Percentiles rank a stretch among this genome's conserved stretches.
Evolutionary conservation across 2,888 invertebrate species (phyloP).

Genomic region (Protonemura montana): DNA sequence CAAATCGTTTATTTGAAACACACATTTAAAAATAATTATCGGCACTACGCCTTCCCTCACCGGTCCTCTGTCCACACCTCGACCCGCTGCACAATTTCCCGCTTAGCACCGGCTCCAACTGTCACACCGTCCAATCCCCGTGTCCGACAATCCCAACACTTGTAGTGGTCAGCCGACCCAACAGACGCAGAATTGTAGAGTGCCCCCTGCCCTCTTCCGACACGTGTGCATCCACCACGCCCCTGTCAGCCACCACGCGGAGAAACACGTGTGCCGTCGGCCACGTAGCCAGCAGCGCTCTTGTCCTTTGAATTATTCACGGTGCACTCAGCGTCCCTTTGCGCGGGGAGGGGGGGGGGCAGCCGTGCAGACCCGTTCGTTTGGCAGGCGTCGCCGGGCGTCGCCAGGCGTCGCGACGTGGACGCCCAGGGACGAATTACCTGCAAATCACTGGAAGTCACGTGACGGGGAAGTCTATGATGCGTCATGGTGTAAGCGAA

Average conservation of each 20-base stretch:
- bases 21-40: no score
- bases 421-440: not conserved
- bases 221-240: not conserved
- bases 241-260: not conserved
- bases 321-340: slow-evolving; percentile 18
- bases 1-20: not conserved
- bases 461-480: no score
- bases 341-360: not conserved
- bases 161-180: not conserved
- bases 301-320: slow-evolving; percentile 21
- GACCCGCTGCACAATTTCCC: no score
- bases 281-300: no score
- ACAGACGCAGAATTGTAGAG: not conserved
- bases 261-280: not conserved
- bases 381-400: not conserved
- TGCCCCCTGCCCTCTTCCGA: not conserved
- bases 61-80: no score
- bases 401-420: not conserved
- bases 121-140: no score
- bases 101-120: no score
- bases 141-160: not conserved
- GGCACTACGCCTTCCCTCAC: no score
- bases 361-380: not conserved
- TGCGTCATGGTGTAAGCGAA: no score
- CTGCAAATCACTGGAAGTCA: not conserved